Evolutionary conservation across 1,140 invertebrate species (phyloP).

Genomic region (Atta texana): DNA sequence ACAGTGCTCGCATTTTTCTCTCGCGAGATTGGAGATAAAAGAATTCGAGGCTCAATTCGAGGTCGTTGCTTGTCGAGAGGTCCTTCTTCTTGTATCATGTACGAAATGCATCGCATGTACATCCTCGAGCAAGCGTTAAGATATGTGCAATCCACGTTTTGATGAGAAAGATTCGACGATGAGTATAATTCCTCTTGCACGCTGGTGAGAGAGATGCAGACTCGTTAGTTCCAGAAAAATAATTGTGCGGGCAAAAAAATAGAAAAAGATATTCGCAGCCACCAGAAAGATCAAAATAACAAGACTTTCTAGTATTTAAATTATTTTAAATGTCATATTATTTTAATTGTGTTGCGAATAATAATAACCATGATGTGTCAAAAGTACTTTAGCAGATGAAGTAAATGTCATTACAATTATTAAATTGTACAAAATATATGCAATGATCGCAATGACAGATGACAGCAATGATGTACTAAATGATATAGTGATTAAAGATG

Average conservation of each 20-base stretch:
- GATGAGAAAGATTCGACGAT: slow-evolving; percentile 35
- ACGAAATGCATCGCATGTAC: slow-evolving; percentile 12
- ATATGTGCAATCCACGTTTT: slow-evolving; percentile 11
- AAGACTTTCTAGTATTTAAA: background rate
- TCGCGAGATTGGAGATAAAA: slow-evolving; percentile 22
- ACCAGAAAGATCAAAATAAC: background rate
- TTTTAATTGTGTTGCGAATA: background rate
- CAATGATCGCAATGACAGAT: background rate
- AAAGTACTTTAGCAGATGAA: background rate
- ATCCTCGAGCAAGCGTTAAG: slow-evolving; percentile 14
- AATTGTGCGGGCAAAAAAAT: background rate
- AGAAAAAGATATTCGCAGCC: background rate
- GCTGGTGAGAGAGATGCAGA: background rate
- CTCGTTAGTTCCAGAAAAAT: slow-evolving; percentile 16
- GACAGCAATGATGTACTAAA: background rate
- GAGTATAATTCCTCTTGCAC: slow-evolving; percentile 10
- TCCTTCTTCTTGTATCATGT: slow-evolving; percentile 39
- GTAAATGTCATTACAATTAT: background rate
- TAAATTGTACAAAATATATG: background rate
- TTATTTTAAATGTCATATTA: background rate
- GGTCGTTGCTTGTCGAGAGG: background rate
- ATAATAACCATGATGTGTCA: background rate
- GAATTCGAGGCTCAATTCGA: slow-evolving; percentile 14
- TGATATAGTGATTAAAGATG: slow-evolving; percentile 1
- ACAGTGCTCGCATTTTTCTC: slow-evolving; percentile 5